Base-by-base conservation (phyloP, 2,888 invertebrate species). In the Scaptomyza tumidula region DNA sequence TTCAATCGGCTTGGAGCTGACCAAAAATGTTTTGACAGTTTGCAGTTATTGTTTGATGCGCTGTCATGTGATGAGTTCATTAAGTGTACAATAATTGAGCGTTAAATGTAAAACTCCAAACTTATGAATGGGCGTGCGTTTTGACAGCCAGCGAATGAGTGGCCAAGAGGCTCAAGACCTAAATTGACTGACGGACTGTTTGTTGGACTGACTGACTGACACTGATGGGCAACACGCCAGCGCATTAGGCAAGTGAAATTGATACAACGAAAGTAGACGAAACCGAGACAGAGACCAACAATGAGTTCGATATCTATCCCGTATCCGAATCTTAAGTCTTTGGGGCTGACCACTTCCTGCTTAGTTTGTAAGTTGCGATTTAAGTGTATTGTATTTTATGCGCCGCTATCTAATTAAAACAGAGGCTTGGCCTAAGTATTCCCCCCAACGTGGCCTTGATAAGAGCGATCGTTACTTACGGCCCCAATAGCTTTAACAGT, bases 11-110 rank as follows among this genome's bases (percentile, higher is more conserved):
- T 58, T 24, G 33, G 6, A 46, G 57, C 62, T 65, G 75, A 75
- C 71, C 80, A 88, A 80, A 83, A 78, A 71, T 87, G 69, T 84
- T 86, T 84, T 84, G 86, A 88, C 89, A 90, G 85, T 90, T 90
- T 88, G 86, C 86, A 83, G 88, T 88, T 89, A 79, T 89, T 78
- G 80, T 79, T 85, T 89, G 89, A 84, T 88, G 79, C 60, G 79
- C 86, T 89, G 87, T 86, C 88, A 75, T 84, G 89, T 88, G 89
- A 90, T 88, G 90, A 89, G 86, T 90, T 89, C 84, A 89, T 89
- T 90, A 90, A 80, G 85, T 75, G 75, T 73, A 75, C 83, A 84
- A 82, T 87, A 88, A 89, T 88, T 89, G 84, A 88, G 89, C 87
- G 66, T 78, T 87, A 88, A 86, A 88, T 72, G 87, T 77, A 62